Evolutionary conservation across 2,113 vertebrate genomes (phyloP), one percentile per base, ranked within the genome.

Genomic region (Rhabdomys dilectus): DNA sequence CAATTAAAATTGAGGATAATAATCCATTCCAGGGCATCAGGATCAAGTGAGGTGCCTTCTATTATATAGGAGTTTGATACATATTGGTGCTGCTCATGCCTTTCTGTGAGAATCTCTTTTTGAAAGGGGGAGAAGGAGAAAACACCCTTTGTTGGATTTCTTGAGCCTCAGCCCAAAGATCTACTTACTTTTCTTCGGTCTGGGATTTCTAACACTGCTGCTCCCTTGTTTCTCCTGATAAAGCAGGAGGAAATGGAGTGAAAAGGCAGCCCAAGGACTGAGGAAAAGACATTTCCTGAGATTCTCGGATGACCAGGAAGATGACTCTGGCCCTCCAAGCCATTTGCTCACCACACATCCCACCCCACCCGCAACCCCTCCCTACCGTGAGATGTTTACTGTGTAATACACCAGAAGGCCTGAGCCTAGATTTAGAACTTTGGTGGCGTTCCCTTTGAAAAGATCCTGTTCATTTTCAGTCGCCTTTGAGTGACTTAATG

Each of bases 231-330:
- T 93, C 36, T 78, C 58, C 82, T 80, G 51, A 88, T 77, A 89
- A 95, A 93, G 39, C 53, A 73, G 60, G 86, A 97, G 75, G 66
- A 95, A 97, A 92, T 66, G 87, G 73, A 16, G 39, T 96, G 75
- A 93, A 96, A 92, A 84, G 91, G 86, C 85, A 75, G 70, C 72
- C 66, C 22, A 64, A 91, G 48, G 24, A 91, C 91, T 92, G 75
- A 89, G 86, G 86, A 93, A 95, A 91, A 76, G 22, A 56, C 84
- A 64, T 95, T 96, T 97, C 92, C 73, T 87, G 53, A 95, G 66
- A 48, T 92, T 95, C 91, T 72, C 82, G 51, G 89, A 86, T 7
- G 26, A 68, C 78, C 60, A 36, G 24, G 64, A 72, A 76, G n/a
- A 82, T 78, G 42, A n/a, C 75, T 70, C 87, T 34, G 42, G 62